Evolutionary conservation across 2,797 vertebrate genomes (phyloP), one percentile per base, ranked within the genome.

Genomic region (Microcaecilia unicolor): DNA sequence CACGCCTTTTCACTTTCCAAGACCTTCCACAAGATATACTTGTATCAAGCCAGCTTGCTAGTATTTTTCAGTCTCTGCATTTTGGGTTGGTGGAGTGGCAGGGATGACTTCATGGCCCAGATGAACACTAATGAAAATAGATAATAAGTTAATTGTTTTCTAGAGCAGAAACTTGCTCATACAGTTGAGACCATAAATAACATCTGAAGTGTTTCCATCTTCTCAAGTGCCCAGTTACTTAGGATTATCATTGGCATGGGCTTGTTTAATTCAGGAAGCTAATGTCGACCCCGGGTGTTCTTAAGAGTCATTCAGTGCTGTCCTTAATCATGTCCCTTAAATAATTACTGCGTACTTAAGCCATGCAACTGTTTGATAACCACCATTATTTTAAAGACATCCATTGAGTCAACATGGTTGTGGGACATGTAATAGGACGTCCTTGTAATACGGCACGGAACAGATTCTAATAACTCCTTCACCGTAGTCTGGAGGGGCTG

Each of bases 311-410:
- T 58, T 67, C 42, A 43, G 18, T 23, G 28, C 46, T 40, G 31
- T n/a, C 51, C 38, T 66, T 63, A 13, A 37, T 47, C 51, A 31
- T 44, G 19, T 51, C 35, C 31, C 53, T 65, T 70, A 67, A 58
- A 31, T 57, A 64, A 55, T 76, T 62, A 74, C 46, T 14, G 29
- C 19, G 28, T 45, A 46, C 25, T 65, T 58, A 63, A 43, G 57
- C 41, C 52, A 46, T 60, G 38, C 37, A 45, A 44, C 51, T 43
- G 34, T 54, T 66, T 70, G 66, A 70, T 69, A 67, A 55, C 16
- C 22, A 0, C 71, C 54, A 64, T 71, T 55, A 41, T 67, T 48
- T 61, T 64, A 61, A 74, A 74, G 56, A 60, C 1, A 12, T 28
- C 24, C 34, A 58, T 15, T 25, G 46, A 49, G 12, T 28, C 32